phyloP scores from a whole-genome alignment of 92 coral and sea anemone genomes.

The Chrysogorgia sp. region DNA sequence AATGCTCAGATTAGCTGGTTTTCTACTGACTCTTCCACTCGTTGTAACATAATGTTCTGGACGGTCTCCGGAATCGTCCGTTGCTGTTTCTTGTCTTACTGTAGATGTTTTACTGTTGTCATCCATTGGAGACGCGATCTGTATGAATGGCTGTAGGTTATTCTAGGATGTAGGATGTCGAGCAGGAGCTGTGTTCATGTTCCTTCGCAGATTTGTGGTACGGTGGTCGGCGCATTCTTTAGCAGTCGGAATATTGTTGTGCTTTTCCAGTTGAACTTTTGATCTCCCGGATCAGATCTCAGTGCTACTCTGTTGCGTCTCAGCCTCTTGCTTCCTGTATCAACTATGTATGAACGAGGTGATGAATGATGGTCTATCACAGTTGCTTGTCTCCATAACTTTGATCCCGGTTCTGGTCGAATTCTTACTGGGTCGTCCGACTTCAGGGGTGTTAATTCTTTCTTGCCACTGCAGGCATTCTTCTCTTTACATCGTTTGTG shows the following conservation, averaged over 20 bases:
- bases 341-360: conserved; percentile 49
- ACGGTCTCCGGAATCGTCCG: not conserved
- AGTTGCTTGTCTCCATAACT: conserved; percentile 16
- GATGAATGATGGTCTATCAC: conserved; percentile 22
- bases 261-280: not conserved
- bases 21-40: conserved; percentile 1
- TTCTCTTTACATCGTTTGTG: conserved; percentile 37
- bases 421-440: conserved; percentile 46
- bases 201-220: not conserved
- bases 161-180: no score
- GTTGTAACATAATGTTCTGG: not conserved
- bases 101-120: not conserved
- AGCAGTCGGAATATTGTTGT: not conserved
- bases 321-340: conserved; percentile 33
- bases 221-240: not conserved
- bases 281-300: not conserved
- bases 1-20: not conserved
- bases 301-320: conserved; percentile 27
- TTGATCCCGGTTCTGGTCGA: conserved; percentile 13
- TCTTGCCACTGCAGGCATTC: conserved; percentile 31
- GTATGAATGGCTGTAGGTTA: no score
- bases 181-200: not conserved
- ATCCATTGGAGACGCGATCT: no score
- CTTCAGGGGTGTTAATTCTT: conserved; percentile 42
- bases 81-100: not conserved